Base-by-base conservation (phyloP, 2,113 vertebrate genomes). In the Laticauda laticaudata region DNA sequence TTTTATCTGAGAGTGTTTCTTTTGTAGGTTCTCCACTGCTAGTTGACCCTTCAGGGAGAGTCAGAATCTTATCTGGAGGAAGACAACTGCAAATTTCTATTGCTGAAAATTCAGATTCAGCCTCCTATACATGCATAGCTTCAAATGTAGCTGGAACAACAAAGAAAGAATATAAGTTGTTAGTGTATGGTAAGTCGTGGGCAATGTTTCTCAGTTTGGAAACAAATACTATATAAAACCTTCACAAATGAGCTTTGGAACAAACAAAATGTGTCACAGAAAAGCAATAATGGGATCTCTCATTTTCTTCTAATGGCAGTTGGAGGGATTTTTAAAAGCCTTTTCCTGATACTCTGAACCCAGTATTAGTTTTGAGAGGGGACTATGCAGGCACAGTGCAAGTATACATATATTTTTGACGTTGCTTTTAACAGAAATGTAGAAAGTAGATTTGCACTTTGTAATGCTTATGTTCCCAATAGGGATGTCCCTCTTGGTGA, bases 21-120 rank as follows among this genome's bases (percentile, higher is more conserved):
- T 88, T 95, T 95, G 14, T 95, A 99, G 99, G 98, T 59, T 97
- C 96, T 53, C 97, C 97, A 6, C 92, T 99, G 85, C 96, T 97
- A 90, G 89, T 94, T 0, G 98, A 98, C 93, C 96, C 96, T 0
- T 95, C 45, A 0, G 98, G 97, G 56, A 96, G 98, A 53, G 94
- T 99, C 81, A 97, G 98, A 56, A 93, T 98, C 91, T 93, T 99
- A 81, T 99, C 99, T 4, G 99, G 99, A 91, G 99, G 99, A 61
- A 98, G 99, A 0, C 98, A 99, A 94, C 97, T 99, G 54, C 99
- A 99, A 94, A 98, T 99, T 95, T 97, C 98, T 53, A 87, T 96
- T 0, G 97, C 98, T 87, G 97, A 98, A 53, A 97, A 96, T 64
- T 96, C 97, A 5, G 99, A 99, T 89, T 89, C 98, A 55, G 98